Percentiles rank a stretch among this genome's conserved stretches.
phyloP scores from a whole-genome alignment of 2,797 vertebrate genomes.

The Cynopterus sphinx region DNA sequence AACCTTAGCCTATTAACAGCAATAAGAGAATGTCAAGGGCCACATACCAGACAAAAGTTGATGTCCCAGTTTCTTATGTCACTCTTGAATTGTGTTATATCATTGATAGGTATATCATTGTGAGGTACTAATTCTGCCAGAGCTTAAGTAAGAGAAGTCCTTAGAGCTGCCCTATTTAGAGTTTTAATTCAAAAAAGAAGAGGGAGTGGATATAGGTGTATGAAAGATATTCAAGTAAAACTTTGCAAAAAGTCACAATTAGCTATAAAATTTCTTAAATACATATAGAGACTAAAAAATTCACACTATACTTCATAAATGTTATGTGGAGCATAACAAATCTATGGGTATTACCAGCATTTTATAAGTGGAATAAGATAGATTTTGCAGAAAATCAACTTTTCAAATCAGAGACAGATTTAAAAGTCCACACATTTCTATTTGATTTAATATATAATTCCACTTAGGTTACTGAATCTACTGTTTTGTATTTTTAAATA shows the following conservation, averaged over 20 bases:
- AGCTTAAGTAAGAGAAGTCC: not conserved
- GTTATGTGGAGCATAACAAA: not conserved
- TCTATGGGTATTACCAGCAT: not conserved
- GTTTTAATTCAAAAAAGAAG: not conserved
- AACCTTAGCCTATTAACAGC: not conserved
- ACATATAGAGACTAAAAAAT: not conserved
- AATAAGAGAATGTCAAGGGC: not conserved
- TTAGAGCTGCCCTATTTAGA: not conserved
- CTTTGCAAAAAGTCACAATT: not conserved
- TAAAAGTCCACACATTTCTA: not conserved
- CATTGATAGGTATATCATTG: not conserved
- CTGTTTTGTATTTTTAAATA: not conserved
- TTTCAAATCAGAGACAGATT: slow-evolving; percentile 13
- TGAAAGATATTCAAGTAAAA: not conserved
- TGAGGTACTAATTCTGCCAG: not conserved
- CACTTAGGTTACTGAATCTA: not conserved
- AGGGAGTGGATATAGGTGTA: not conserved
- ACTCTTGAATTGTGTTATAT: not conserved
- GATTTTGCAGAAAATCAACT: not conserved
- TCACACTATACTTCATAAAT: not conserved
- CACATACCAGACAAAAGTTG: not conserved
- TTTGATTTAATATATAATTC: not conserved
- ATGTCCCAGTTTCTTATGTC: not conserved
- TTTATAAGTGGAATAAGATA: not conserved
- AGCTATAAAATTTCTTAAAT: not conserved